Conservation (phyloP, 1,140 invertebrate genomes). For the Drosophila suzukii region DNA sequence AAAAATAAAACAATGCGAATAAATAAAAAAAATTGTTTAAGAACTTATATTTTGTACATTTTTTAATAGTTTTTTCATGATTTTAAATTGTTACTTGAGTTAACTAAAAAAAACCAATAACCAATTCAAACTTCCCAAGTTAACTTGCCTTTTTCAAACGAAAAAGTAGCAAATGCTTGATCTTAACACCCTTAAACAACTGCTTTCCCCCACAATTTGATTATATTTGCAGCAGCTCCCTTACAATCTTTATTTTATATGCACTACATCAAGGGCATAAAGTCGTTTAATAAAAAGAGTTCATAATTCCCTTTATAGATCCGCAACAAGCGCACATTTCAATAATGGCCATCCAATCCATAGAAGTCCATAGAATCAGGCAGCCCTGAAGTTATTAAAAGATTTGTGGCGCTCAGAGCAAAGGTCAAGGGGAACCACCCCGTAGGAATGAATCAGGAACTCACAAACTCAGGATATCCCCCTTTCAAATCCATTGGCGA, state of each 20-base stretch:
- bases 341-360: conserved; percentile 23
- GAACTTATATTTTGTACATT: not conserved
- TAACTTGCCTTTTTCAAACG: too few species aligned
- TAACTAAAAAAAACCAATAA: too few species aligned
- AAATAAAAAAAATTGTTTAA: not conserved
- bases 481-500: conserved; percentile 11
- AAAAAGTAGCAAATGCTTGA: not conserved
- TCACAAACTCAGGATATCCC: not conserved
- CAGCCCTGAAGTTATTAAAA: conserved; percentile 43
- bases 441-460: conserved; percentile 23
- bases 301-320: conserved; percentile 50
- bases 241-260: conserved; percentile 29
- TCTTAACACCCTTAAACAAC: not conserved
- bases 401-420: conserved; percentile 68
- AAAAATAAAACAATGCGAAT: not conserved
- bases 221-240: conserved; percentile 12
- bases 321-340: conserved; percentile 38
- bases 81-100: not conserved
- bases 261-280: not conserved
- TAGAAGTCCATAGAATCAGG: conserved; percentile 8
- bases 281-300: conserved; percentile 25
- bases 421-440: conserved; percentile 44
- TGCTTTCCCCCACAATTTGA: not conserved
- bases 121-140: too few species aligned
- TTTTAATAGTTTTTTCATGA: not conserved